phyloP scores from a whole-genome alignment of 2,888 invertebrate genomes.

The Drosophila mercatorum region DNA sequence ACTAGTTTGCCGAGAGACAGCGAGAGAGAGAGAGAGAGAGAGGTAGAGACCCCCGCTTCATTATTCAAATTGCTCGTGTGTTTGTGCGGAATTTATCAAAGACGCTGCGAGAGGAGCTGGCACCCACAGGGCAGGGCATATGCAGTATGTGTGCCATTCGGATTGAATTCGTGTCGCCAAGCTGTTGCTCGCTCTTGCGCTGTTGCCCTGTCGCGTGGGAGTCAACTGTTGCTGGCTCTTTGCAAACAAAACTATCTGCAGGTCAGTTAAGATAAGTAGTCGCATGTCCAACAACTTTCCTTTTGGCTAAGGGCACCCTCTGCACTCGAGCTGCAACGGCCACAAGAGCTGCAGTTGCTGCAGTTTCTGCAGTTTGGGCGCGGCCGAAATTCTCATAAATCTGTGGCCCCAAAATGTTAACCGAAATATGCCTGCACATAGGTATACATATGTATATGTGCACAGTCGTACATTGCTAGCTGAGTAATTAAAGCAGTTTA shows the following conservation, averaged over 20 bases:
- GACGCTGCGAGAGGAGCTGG: slow-evolving; percentile 47
- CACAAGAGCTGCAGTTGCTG: too few relatives aligned
- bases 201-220: slow-evolving; percentile 70
- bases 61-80: slow-evolving; percentile 76
- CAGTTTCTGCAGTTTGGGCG: slow-evolving; percentile 53
- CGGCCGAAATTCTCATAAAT: slow-evolving; percentile 74
- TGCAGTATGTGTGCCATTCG: slow-evolving; percentile 59
- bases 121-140: slow-evolving; percentile 21
- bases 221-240: slow-evolving; percentile 67
- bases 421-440: slow-evolving; percentile 46
- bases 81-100: slow-evolving; percentile 77
- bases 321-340: slow-evolving; percentile 16
- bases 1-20: slow-evolving; percentile 13
- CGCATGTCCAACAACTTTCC: slow-evolving; percentile 70
- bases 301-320: slow-evolving; percentile 68
- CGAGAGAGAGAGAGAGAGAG: not conserved
- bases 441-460: slow-evolving; percentile 36
- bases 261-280: slow-evolving; percentile 73
- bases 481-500: slow-evolving; percentile 79
- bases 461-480: slow-evolving; percentile 52
- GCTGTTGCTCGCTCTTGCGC: slow-evolving; percentile 53
- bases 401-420: slow-evolving; percentile 58
- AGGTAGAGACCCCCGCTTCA: slow-evolving; percentile 68
- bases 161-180: slow-evolving; percentile 55
- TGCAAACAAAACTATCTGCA: slow-evolving; percentile 66